Base-by-base conservation (phyloP, 2,113 vertebrate species). In the Lasiurus borealis region DNA sequence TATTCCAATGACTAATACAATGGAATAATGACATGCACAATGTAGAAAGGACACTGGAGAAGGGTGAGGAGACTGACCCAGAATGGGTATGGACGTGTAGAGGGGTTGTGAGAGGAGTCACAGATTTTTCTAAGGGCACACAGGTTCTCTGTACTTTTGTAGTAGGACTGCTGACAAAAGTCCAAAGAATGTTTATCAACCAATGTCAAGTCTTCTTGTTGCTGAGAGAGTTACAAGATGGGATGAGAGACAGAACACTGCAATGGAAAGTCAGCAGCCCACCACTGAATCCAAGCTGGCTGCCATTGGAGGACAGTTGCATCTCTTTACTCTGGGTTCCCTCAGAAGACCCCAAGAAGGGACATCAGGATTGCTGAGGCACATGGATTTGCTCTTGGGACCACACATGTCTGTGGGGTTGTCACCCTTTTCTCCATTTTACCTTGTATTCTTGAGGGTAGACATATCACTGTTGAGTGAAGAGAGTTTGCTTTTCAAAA, bases 371-470 rank as follows among this genome's bases (percentile, higher is more conserved):
- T 3, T 62, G 8, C 81, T 69, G 88, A n/a, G 12, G 5, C 4
- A 2, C 5, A 23, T 52, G 81, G 7, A 29, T 27, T 36, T 54
- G 54, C 34, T 34, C 73, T n/a, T 54, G 57, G 31, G 68, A 29
- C n/a, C 57, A 27, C 19, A 27, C 18, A 21, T 59, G 18, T 52
- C 15, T 29, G 4, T 29, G 48, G 6, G 64, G 15, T 0, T 71
- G 29, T 50, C 40, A 2, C 18, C 31, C n/a, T 91, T 12, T 40
- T 44, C 8, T 34, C n/a, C 69, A 52, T 19, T 78, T 78, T n/a
- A 94, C 95, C 95, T 92, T 12, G 85, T 94, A 23, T 92, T 94
- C 75, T 36, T 57, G 36, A 97, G 18, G 40, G 81, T 96, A 23
- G 95, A 96, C 7, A 92, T 81, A 1, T 95, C 48, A 0, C 40